Conservation (phyloP, 2,888 invertebrate species). For the Gastracanthus pulcherrimus region DNA sequence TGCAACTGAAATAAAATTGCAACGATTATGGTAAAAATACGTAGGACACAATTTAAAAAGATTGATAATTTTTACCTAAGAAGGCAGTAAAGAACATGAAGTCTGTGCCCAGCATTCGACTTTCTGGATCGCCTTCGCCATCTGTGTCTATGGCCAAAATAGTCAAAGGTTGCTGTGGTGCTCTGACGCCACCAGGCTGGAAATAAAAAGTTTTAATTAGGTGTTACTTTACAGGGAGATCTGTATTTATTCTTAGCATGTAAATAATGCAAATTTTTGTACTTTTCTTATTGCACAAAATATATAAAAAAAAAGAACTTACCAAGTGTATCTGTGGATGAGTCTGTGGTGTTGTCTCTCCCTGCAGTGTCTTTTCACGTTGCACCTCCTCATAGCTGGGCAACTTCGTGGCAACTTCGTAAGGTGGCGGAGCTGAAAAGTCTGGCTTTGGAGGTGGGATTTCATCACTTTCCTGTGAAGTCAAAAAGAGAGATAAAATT, state of each 20-base stretch:
- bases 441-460: constrained; percentile 91
- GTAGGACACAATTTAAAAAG: background rate
- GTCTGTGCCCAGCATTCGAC: constrained; percentile 92
- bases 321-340: constrained; percentile 74
- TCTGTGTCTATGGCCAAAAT: constrained; percentile 89
- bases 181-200: constrained; percentile 73
- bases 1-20: constrained; percentile 83
- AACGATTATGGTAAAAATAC: background rate
- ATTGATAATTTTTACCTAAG: constrained; percentile 81
- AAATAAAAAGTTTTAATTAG: constrained; percentile 55
- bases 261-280: too few species aligned
- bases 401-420: constrained; percentile 90
- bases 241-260: too few species aligned
- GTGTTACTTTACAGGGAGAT: background rate
- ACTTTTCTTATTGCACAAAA: constrained; percentile 16
- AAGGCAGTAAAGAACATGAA: constrained; percentile 96
- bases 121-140: constrained; percentile 86
- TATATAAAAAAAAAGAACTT: constrained; percentile 40
- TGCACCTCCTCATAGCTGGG: constrained; percentile 96
- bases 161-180: constrained; percentile 81
- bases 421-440: constrained; percentile 92
- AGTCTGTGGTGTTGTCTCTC: constrained; percentile 79
- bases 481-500: background rate
- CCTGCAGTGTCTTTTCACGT: constrained; percentile 89
- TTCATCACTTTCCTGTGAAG: constrained; percentile 78